Conservation (phyloP, 1,140 invertebrate genomes). For the Helicoverpa armigera region DNA sequence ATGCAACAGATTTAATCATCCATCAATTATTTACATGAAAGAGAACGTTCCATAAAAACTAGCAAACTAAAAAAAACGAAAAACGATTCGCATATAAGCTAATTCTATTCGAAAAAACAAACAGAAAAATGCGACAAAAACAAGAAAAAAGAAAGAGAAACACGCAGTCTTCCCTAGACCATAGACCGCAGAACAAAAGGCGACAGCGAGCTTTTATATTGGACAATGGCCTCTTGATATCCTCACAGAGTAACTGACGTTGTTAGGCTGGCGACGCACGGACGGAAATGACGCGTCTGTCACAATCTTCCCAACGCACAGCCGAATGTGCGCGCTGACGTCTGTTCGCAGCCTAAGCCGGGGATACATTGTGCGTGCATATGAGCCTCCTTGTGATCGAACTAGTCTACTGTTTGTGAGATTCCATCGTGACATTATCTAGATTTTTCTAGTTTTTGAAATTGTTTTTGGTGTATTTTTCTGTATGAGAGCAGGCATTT, state of each 20-base stretch:
- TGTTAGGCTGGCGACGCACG: slow-evolving; percentile 40
- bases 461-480: too few species aligned
- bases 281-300: slow-evolving; percentile 55
- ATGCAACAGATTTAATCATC: too few species aligned
- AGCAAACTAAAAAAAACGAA: not conserved
- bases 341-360: slow-evolving; percentile 5
- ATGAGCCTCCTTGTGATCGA: not conserved
- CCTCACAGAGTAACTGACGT: slow-evolving; percentile 53
- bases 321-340: slow-evolving; percentile 23
- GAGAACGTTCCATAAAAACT: not conserved
- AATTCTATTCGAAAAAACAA: slow-evolving; percentile 5
- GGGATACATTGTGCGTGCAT: not conserved
- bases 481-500: too few species aligned
- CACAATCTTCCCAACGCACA: slow-evolving; percentile 49
- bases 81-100: not conserved
- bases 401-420: not conserved
- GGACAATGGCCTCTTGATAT: slow-evolving; percentile 56
- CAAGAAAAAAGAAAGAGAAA: slow-evolving; percentile 41
- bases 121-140: not conserved
- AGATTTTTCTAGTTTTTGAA: not conserved
- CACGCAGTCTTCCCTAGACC: slow-evolving; percentile 46
- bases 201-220: slow-evolving; percentile 52
- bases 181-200: slow-evolving; percentile 51
- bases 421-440: not conserved
- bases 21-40: not conserved